These are phyloP conservation scores for Pelochelys cantorii DNA, from an alignment of 2,797 vertebrate genomes.

Conservation along the genomic window DNA sequence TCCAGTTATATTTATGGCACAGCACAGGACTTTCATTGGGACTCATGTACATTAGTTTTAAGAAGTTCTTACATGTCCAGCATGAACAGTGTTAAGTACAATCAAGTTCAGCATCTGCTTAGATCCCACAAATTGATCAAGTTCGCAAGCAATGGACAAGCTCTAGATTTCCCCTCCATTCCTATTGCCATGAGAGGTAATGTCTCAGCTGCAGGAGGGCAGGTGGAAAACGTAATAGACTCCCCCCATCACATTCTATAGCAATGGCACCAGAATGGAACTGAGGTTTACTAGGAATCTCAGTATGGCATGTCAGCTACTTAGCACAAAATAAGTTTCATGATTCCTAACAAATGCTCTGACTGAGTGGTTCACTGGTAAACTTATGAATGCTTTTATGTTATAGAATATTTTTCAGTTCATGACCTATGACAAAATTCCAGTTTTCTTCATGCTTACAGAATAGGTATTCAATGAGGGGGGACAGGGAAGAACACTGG, in stretches of 20 bases:
- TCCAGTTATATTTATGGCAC: background rate
- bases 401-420: background rate
- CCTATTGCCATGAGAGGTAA: background rate
- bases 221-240: background rate
- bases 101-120: background rate
- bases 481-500: background rate
- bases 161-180: background rate
- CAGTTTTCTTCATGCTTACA: background rate
- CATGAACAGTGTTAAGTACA: background rate
- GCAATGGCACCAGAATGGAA: background rate
- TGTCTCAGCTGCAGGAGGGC: background rate
- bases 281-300: background rate
- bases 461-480: background rate
- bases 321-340: background rate
- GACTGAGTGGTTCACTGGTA: background rate
- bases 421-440: background rate
- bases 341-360: background rate
- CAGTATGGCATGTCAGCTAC: fast-evolving
- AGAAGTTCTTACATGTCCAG: background rate
- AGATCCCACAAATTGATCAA: background rate
- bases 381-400: background rate
- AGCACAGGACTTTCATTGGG: background rate
- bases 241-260: background rate
- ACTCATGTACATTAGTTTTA: background rate
- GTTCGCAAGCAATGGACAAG: background rate